phyloP scores from a whole-genome alignment of 2,113 vertebrate genomes.

The Aix galericulata region DNA sequence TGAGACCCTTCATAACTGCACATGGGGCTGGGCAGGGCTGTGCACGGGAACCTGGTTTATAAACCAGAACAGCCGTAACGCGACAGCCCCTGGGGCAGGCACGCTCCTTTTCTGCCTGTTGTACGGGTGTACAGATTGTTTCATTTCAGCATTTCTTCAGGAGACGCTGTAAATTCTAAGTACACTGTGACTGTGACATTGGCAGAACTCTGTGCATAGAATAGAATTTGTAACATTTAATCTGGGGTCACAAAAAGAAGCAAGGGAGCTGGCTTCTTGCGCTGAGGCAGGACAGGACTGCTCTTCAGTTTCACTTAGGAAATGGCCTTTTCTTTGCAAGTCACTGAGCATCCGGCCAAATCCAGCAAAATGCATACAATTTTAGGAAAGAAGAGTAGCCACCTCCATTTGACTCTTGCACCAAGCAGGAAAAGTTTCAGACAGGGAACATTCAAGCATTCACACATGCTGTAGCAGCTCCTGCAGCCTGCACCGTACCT shows the following conservation, averaged over 20 bases:
- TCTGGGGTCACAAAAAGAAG: background rate
- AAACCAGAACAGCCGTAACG: background rate
- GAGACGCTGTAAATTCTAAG: background rate
- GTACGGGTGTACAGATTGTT: background rate
- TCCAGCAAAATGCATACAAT: background rate
- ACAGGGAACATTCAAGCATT: background rate
- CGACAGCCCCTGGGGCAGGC: background rate
- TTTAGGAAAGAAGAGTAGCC: background rate
- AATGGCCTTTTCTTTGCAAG: background rate
- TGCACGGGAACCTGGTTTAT: too few species aligned
- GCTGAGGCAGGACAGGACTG: background rate
- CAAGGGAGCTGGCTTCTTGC: background rate
- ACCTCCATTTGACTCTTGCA: background rate
- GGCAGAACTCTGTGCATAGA: background rate
- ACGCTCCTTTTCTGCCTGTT: background rate
- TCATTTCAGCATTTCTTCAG: background rate
- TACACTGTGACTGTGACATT: background rate
- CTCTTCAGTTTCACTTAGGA: background rate
- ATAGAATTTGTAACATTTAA: background rate
- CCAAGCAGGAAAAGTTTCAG: background rate
- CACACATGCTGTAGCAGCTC: background rate
- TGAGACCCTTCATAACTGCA: background rate
- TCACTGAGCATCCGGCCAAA: background rate
- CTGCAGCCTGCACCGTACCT: accelerated
- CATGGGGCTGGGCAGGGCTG: too few species aligned